phyloP scores from a whole-genome alignment of 1,140 invertebrate species.

The Pygmarrhopalites habei region DNA sequence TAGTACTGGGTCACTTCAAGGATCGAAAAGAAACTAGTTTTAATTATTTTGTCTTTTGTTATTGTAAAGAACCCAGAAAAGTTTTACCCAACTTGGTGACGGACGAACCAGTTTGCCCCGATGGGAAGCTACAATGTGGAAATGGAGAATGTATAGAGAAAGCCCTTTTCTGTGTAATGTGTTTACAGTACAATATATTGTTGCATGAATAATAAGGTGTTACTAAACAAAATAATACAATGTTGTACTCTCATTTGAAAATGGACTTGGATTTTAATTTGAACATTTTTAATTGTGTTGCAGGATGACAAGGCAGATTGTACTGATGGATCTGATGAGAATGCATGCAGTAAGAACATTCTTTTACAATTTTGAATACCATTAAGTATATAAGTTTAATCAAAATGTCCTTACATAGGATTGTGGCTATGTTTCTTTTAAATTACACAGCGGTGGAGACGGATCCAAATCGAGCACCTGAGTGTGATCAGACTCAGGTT shows the following conservation, averaged over 20 bases:
- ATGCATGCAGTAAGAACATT: slow-evolving; percentile 74
- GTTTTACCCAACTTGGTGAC: slow-evolving; percentile 79
- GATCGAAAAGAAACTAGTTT: background rate
- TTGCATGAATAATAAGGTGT: slow-evolving; percentile 44
- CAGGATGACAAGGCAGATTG: slow-evolving; percentile 82
- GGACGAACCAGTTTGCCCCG: slow-evolving; percentile 80
- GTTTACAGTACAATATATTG: too few species aligned
- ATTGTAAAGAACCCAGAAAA: slow-evolving; percentile 71
- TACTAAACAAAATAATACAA: background rate
- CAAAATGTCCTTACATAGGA: slow-evolving; percentile 7
- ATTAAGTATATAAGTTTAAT: background rate
- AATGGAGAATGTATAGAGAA: slow-evolving; percentile 84
- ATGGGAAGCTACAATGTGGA: slow-evolving; percentile 79
- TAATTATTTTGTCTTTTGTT: slow-evolving; percentile 29
- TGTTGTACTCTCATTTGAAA: background rate
- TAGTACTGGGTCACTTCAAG: too few species aligned
- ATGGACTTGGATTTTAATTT: too few species aligned
- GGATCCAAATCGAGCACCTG: slow-evolving; percentile 79
- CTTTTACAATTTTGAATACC: background rate
- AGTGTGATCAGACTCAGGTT: slow-evolving; percentile 79
- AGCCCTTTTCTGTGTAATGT: slow-evolving; percentile 84
- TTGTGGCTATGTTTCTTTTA: background rate
- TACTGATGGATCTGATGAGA: slow-evolving; percentile 89
- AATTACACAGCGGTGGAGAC: slow-evolving; percentile 63
- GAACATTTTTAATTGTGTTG: too few species aligned